Evolutionary conservation across 2,888 invertebrate genomes (phyloP), one percentile per base, ranked within the genome.

Genomic region (Mythimna loreyi): DNA sequence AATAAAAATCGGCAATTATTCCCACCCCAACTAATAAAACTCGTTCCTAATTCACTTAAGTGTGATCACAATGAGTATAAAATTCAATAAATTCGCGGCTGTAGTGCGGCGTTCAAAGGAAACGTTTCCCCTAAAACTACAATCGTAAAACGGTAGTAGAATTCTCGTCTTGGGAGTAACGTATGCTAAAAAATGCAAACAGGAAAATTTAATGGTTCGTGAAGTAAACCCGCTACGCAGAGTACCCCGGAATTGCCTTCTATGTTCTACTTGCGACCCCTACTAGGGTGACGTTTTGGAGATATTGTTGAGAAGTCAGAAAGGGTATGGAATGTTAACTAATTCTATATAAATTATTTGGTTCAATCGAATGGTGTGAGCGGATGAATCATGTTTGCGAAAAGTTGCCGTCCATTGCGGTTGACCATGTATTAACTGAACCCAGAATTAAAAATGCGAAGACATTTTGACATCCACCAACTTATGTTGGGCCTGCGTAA

Each of bases 151-250:
- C 88, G 87, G 87, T 89, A 89, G 87, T 85, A 85, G 85, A 84
- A 84, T 84, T 78, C 83, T 81, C 88, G 87, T 87, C 92, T 92
- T 87, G 89, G 88, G 91, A 91, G 91, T 94, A 95, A 93, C 95
- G 92, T 95, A 95, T 95, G 96, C 93, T 95, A 95, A 95, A 95
- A 95, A 95, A 95, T 95, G 94, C 95, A 96, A 95, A 95, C 93
- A 94, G 93, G 93, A 93, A 95, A 94, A 95, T 93, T 95, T 95
- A 95, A 96, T 96, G 96, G 93, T 88, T 91, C 95, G 96, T 95
- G 95, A 96, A 95, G 93, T 92, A 92, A 95, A 91, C 91, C 90
- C 91, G 91, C 91, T 90, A 89, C 91, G 89, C 86, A 86, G 87
- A 90, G 92, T 89, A 90, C 92, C 91, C 90, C 84, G 87, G 92